Evolutionary conservation across 2,113 vertebrate genomes (phyloP), one percentile per base, ranked within the genome.

Genomic region (Xerus inauris): DNA sequence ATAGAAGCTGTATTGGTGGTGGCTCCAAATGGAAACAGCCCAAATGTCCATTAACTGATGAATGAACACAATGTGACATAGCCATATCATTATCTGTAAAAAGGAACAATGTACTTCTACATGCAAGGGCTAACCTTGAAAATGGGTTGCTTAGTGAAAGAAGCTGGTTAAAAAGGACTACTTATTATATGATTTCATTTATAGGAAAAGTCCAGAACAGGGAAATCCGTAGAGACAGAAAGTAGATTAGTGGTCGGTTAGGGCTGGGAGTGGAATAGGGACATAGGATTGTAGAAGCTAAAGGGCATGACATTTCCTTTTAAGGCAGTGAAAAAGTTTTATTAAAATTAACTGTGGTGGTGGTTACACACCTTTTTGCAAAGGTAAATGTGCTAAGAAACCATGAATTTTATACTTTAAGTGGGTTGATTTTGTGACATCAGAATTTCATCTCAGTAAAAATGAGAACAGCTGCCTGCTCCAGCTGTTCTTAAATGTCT

Each of bases 401-500:
- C 45, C 89, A 75, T 49, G 45, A 85, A 82, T 19, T 76, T 22
- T 42, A n/a, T 47, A 45, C 4, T 57, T 73, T n/a, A 28, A 88
- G 14, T 28, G 57, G 40, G 24, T 73, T 69, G 26, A 0, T 67
- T 59, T 22, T 64, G 42, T 38, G 16, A 24, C 59, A 35, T 24
- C 62, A 79, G 16, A 92, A 59, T 51, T 83, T 14, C 65, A 83
- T 72, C 13, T 59, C 47, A 84, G 19, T 76, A 59, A 91, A 65
- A 9, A 13, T 81, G 30, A 57, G 35, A 28, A 65, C 8, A 26
- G 3, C 20, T 77, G n/a, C 67, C n/a, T 84, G 65, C 17, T 54
- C n/a, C 42, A 87, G 32, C 49, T 82, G 22, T 79, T 84, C 12
- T 35, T 83, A 45, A 67, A 77, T 93, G 40, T 67, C 49, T 85